Conservation (phyloP, 2,888 invertebrate species). For the Metallyticus violacea region DNA sequence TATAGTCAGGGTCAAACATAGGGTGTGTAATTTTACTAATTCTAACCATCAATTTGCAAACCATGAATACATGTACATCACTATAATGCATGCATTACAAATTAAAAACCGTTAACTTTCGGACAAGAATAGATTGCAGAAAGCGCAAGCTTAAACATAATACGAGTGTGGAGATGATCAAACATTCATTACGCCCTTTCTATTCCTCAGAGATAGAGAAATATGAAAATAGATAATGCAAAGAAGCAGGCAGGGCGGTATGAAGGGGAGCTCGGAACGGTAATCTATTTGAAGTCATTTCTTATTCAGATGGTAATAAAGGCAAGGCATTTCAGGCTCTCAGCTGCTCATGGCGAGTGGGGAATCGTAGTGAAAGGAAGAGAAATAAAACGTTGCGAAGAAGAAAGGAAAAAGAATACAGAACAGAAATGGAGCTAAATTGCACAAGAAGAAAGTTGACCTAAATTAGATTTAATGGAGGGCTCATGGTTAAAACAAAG, state of each 20-base stretch:
- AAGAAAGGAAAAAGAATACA: slow-evolving; percentile 22
- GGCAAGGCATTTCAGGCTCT: slow-evolving; percentile 29
- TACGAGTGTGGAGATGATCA: slow-evolving; percentile 33
- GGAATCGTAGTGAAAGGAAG: slow-evolving; percentile 14
- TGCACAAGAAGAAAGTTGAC: neutral
- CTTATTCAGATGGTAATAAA: slow-evolving; percentile 39
- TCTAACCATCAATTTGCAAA: neutral
- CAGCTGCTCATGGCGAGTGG: slow-evolving; percentile 7
- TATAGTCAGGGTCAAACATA: too few relatives aligned
- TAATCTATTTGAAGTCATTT: slow-evolving; percentile 39
- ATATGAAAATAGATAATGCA: slow-evolving; percentile 31
- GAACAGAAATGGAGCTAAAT: slow-evolving; percentile 31
- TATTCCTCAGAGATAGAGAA: slow-evolving; percentile 30
- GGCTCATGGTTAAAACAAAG: neutral
- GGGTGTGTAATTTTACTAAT: too few relatives aligned
- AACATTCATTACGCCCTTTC: slow-evolving; percentile 33
- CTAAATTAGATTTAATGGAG: slow-evolving; percentile 6
- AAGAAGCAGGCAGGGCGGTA: slow-evolving; percentile 24
- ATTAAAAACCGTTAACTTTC: neutral
- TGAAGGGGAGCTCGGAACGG: slow-evolving; percentile 29
- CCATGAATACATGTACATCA: neutral
- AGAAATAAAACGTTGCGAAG: slow-evolving; percentile 26
- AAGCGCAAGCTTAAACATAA: neutral
- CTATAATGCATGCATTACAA: neutral
- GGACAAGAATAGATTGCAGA: neutral